Base-by-base conservation (phyloP, 1,140 invertebrate species). In the Drosophila willistoni region DNA sequence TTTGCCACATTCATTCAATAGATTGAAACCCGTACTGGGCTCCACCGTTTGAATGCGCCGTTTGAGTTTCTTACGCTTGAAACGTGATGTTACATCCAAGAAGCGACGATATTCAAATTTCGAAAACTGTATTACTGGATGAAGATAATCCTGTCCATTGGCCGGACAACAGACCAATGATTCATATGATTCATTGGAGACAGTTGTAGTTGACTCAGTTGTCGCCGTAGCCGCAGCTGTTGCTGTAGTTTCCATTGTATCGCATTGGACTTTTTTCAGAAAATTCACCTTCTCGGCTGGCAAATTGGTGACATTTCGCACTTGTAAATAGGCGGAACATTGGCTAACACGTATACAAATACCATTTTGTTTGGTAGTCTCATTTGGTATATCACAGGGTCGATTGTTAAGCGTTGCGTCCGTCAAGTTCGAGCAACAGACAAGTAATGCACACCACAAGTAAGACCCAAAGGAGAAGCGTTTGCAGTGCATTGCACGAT, bases 1-100 rank as follows among this genome's bases (percentile, higher is more conserved):
- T 14, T 91, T 79, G 59, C 93, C 93, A 44, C 93, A 93, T 13
- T 92, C 91, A 17, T 87, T 89, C 14, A 79, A 61, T 9, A 91
- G 55, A 73, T 91, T 92, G 7, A 89, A 91, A 9, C 83, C 90
- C 0, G 78, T 71, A 9, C 70, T 79, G 0, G 80, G 77, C 13
- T 91, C 89, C 12, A 92, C 90, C 0, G 84, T 92, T 9, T 92
- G 86, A 2, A 90, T 91, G 13, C 91, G 77, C 3, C 91, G 73
- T 34, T 91, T 92, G 0, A 90, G 66, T 42, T 90, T 91, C 44
- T 92, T 92, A 5, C 77, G 80, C 65, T 92, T 90, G 25, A 87
- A 90, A 0, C 81, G 63, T 5, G 80, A 66, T 0, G 84, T 91
- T 2, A 87, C 90, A 59, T 91, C 81, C 42, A 82, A 29, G n/a